phyloP scores from a whole-genome alignment of 2,113 vertebrate genomes.

The Origma solitaria region DNA sequence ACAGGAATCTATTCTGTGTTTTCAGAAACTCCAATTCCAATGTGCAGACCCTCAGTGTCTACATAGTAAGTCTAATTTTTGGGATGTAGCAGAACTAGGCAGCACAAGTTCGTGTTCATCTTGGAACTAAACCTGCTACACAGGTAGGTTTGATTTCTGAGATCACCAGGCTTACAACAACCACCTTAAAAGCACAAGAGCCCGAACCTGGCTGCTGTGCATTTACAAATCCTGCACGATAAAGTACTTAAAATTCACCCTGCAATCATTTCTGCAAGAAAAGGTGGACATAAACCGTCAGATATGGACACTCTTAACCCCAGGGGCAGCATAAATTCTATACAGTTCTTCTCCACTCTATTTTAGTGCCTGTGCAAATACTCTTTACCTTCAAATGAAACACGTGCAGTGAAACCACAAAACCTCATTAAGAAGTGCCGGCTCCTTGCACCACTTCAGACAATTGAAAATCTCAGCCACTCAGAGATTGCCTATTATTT shows the following conservation, averaged over 20 bases:
- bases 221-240: background rate
- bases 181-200: background rate
- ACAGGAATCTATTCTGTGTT: background rate
- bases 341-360: background rate
- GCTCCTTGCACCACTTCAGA: background rate
- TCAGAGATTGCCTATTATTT: background rate
- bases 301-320: background rate
- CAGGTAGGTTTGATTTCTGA: background rate
- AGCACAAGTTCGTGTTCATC: background rate
- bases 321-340: background rate
- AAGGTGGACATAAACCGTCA: background rate
- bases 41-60: background rate
- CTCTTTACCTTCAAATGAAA: background rate
- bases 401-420: background rate
- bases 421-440: background rate
- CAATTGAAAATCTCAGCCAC: background rate
- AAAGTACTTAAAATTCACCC: constrained; percentile 23
- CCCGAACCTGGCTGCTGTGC: background rate
- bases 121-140: background rate
- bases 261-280: background rate
- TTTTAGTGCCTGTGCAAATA: constrained; percentile 24
- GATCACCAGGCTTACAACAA: background rate
- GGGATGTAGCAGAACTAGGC: background rate
- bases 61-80: background rate
- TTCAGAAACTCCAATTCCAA: background rate